Evolutionary conservation across 1,140 invertebrate genomes (phyloP).

Genomic region (Aleiodes sp.): DNA sequence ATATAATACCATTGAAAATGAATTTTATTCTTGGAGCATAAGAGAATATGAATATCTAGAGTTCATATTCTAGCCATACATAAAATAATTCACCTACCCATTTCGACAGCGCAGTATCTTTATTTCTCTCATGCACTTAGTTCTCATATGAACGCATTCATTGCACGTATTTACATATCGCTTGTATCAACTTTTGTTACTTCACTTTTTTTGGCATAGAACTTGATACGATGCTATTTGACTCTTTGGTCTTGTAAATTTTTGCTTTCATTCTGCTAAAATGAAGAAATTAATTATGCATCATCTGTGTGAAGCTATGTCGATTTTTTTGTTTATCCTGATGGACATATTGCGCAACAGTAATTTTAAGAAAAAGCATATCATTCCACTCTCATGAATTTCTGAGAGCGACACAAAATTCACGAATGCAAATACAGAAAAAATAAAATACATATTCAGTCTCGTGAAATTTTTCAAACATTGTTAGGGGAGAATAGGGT

Average conservation of each 20-base stretch:
- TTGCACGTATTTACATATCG: conserved; percentile 35
- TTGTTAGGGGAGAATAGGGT: background rate
- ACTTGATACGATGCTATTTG: background rate
- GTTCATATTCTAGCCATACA: conserved; percentile 8
- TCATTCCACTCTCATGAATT: background rate
- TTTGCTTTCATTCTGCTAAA: background rate
- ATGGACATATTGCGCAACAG: background rate
- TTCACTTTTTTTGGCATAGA: conserved; percentile 6
- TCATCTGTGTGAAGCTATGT: background rate
- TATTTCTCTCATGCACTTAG: conserved; percentile 14
- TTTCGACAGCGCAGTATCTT: background rate
- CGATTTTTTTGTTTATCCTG: background rate
- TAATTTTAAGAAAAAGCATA: background rate
- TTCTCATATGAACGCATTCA: conserved; percentile 34
- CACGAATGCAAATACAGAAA: background rate
- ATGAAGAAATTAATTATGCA: background rate
- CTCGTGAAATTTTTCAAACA: background rate
- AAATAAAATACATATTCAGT: no score
- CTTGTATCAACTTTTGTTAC: conserved; percentile 21
- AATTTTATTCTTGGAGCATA: conserved; percentile 4
- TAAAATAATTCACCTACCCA: conserved; percentile 12
- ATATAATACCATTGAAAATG: conserved; percentile 14
- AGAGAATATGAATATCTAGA: background rate
- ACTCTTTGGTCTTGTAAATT: background rate
- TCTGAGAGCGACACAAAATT: background rate